Conservation (phyloP, 2,888 invertebrate genomes). For the Rhopalosiphum nymphaeae region DNA sequence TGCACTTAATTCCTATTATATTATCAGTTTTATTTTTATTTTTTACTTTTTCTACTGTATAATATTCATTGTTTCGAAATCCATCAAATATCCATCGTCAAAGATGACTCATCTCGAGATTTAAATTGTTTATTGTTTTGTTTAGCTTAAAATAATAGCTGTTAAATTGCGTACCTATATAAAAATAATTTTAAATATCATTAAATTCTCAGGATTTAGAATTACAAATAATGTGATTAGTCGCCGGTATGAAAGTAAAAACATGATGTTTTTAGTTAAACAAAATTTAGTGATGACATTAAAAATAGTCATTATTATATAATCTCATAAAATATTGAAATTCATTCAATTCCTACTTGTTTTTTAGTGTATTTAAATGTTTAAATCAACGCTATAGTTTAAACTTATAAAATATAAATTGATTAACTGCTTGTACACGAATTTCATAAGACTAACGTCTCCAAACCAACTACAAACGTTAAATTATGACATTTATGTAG, state of each 20-base stretch:
- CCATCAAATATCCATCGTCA: neutral
- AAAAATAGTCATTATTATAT: neutral
- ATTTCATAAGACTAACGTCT: neutral
- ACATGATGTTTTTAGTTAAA: no score
- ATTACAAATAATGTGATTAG: neutral
- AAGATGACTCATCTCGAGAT: neutral
- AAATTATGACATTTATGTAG: neutral
- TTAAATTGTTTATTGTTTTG: neutral
- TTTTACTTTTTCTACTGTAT: neutral
- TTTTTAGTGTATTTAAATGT: neutral
- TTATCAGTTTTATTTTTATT: neutral
- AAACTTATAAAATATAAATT: neutral
- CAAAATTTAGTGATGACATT: no score
- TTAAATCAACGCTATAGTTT: neutral
- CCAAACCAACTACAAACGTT: neutral
- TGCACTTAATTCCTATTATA: neutral
- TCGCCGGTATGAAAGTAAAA: no score
- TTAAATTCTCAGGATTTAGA: neutral
- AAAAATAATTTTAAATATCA: neutral
- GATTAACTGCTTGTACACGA: neutral
- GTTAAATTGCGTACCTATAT: neutral
- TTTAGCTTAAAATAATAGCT: neutral
- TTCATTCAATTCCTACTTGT: neutral
- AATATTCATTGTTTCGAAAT: neutral
- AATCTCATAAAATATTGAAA: neutral